Percentiles rank a stretch among this genome's conserved stretches.
These are phyloP conservation scores for Eudasyphora cyanicolor DNA, from an alignment of 2,888 invertebrate genomes.

Conservation along the genomic window DNA sequence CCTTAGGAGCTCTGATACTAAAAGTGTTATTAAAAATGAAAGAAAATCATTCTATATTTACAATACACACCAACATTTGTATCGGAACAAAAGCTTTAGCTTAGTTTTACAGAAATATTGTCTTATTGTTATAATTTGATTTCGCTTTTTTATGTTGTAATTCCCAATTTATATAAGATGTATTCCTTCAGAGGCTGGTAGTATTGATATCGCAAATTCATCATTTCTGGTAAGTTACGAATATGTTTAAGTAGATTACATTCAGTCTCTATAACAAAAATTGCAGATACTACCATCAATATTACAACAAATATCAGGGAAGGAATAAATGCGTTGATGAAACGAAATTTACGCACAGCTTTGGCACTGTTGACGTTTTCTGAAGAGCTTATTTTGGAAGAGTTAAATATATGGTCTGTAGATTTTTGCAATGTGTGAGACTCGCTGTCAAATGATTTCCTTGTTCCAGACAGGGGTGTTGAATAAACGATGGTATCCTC, in stretches of 20 bases:
- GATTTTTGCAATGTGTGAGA: not conserved
- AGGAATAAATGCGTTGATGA: constrained; percentile 88
- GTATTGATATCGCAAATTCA: constrained; percentile 88
- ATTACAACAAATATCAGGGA: constrained; percentile 88
- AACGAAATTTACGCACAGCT: constrained; percentile 82
- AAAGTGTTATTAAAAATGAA: too few relatives aligned
- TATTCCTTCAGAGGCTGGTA: constrained; percentile 90
- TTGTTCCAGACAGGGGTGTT: constrained; percentile 87
- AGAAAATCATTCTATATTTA: too few relatives aligned
- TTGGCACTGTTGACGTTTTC: constrained; percentile 73
- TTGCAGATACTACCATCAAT: constrained; percentile 84
- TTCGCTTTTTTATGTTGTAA: constrained; percentile 70
- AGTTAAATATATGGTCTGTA: not conserved
- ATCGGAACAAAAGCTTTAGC: too few relatives aligned
- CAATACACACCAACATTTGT: too few relatives aligned
- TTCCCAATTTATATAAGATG: constrained; percentile 72
- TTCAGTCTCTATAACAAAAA: constrained; percentile 90
- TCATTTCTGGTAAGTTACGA: constrained; percentile 88
- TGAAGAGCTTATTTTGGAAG: not conserved
- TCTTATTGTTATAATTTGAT: too few relatives aligned
- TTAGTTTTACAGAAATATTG: too few relatives aligned
- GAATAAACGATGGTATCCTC: constrained; percentile 88
- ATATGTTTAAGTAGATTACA: constrained; percentile 85
- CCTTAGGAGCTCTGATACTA: too few relatives aligned
- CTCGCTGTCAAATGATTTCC: constrained; percentile 36